Evolutionary conservation across 2,888 invertebrate species (phyloP).

Genomic region (Enchytraeus crypticus): DNA sequence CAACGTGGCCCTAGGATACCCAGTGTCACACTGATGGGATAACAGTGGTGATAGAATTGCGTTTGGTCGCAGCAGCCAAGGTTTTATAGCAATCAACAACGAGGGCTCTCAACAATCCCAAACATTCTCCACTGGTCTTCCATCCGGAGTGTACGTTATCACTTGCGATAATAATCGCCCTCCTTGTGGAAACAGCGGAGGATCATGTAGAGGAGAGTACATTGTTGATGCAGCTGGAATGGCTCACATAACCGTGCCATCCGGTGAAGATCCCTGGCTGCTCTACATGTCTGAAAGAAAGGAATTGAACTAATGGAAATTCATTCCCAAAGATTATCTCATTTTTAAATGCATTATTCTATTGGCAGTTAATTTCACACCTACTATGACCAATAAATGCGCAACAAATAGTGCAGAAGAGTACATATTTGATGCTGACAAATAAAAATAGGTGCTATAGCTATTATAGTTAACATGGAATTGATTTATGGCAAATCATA

Average conservation of each 20-base stretch:
- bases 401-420: no score
- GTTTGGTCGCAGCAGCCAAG: constrained; percentile 39
- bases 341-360: no score
- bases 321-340: no score
- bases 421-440: no score
- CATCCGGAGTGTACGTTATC: constrained; percentile 42
- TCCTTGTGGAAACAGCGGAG: constrained; percentile 23
- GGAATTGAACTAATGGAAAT: no score
- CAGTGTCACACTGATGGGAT: constrained; percentile 34
- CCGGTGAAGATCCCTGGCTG: constrained; percentile 55
- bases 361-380: no score
- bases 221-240: constrained; percentile 57
- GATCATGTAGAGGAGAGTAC: constrained; percentile 40
- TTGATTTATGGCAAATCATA: no score
- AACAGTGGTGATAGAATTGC: constrained; percentile 37
- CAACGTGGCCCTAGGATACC: constrained; percentile 32
- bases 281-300: no score
- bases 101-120: constrained; percentile 33
- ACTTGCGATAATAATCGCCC: constrained; percentile 27
- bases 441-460: no score
- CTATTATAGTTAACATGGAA: no score
- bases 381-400: no score
- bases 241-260: constrained; percentile 55
- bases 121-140: constrained; percentile 39
- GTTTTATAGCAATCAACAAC: constrained; percentile 42